A percentile compares a stretch with the other conserved stretches of the same genome.
Conservation (phyloP, 92 coral and sea anemone species). For the Chrysogorgia sp. region DNA sequence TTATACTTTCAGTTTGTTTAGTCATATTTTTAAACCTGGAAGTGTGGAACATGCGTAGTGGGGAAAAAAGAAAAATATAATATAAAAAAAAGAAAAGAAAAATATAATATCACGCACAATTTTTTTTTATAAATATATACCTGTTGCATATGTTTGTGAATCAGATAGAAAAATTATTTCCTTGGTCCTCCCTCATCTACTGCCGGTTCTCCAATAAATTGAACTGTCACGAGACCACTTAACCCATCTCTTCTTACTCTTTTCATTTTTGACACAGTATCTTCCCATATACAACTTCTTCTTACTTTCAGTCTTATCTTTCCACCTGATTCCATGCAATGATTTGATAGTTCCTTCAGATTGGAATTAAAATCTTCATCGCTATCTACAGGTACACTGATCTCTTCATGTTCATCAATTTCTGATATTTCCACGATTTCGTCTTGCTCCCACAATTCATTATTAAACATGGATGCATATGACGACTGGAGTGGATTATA, state of each 20-base stretch:
- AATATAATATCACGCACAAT: no score
- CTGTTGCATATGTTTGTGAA: slow-evolving; percentile 67
- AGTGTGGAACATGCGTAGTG: no score
- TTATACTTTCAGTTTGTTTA: no score
- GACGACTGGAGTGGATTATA: slow-evolving; percentile 55
- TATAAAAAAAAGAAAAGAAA: no score
- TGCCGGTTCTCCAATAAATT: slow-evolving; percentile 62
- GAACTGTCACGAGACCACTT: slow-evolving; percentile 57
- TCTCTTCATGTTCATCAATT: slow-evolving; percentile 17
- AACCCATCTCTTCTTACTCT: slow-evolving; percentile 44
- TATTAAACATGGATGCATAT: slow-evolving; percentile 62
- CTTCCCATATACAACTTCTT: slow-evolving; percentile 64
- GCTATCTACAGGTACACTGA: slow-evolving; percentile 34
- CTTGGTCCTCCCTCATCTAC: slow-evolving; percentile 69
- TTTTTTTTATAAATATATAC: no score
- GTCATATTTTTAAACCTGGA: no score
- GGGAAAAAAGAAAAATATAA: no score
- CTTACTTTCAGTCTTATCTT: slow-evolving; percentile 61
- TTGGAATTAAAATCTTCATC: slow-evolving; percentile 38
- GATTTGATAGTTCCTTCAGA: slow-evolving; percentile 41
- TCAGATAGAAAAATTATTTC: slow-evolving; percentile 60
- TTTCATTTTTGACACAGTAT: slow-evolving; percentile 58
- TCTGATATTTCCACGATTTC: slow-evolving; percentile 17
- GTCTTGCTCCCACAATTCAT: slow-evolving; percentile 20
- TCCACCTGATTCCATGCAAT: slow-evolving; percentile 50